phyloP scores from a whole-genome alignment of 2,113 vertebrate genomes.

The Tursiops truncatus region DNA sequence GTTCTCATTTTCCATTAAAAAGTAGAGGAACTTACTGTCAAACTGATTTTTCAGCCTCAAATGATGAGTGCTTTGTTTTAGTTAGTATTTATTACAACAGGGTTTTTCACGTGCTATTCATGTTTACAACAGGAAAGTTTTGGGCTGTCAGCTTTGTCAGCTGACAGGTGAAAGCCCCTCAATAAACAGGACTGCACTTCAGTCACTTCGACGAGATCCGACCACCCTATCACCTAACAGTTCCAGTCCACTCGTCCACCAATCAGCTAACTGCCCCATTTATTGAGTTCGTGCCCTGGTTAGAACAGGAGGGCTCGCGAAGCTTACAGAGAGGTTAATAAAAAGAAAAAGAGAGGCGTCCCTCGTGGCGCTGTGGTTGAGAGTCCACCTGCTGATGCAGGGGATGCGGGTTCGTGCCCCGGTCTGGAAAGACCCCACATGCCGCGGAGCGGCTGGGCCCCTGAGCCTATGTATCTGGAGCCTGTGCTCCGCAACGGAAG shows the following conservation, averaged over 20 bases:
- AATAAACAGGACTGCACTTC: background rate
- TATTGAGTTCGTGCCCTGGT: too few relatives aligned
- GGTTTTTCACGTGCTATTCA: background rate
- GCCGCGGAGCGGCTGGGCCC: too few relatives aligned
- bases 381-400: too few relatives aligned
- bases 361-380: too few relatives aligned
- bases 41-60: background rate
- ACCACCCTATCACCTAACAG: background rate
- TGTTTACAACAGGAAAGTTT: background rate
- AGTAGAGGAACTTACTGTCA: background rate
- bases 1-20: background rate
- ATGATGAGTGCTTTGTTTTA: background rate
- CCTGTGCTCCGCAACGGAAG: too few relatives aligned
- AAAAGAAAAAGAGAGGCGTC: background rate
- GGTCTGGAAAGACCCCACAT: too few relatives aligned
- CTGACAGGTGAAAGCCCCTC: background rate
- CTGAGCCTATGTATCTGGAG: too few relatives aligned
- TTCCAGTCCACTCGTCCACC: rapidly evolving
- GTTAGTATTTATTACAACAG: background rate
- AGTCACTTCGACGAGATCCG: background rate
- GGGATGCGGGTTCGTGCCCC: too few relatives aligned
- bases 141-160: background rate
- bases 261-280: background rate
- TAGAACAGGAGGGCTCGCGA: background rate
- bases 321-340: background rate